A percentile compares a stretch with the other conserved stretches of the same genome.
Evolutionary conservation across 2,797 vertebrate genomes (phyloP).

Genomic region (Poeciliopsis infans): DNA sequence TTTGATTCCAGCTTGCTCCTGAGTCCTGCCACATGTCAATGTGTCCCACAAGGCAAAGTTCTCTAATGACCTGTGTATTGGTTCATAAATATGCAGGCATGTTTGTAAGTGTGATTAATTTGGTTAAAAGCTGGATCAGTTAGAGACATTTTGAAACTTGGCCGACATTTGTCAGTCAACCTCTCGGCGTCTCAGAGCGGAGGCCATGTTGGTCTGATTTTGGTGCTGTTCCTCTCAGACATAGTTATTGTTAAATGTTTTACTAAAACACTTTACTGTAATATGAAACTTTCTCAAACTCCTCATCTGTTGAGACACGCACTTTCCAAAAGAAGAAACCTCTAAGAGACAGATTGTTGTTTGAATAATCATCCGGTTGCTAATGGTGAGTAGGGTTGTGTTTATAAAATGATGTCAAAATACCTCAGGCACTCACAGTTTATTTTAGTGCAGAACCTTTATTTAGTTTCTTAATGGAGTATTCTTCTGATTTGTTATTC

Average conservation of each 20-base stretch:
- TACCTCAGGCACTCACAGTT: neutral
- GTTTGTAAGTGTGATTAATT: too few species aligned
- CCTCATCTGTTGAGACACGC: constrained; percentile 9
- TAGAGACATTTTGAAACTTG: too few species aligned
- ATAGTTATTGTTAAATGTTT: neutral
- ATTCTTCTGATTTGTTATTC: constrained; percentile 19
- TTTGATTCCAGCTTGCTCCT: too few species aligned
- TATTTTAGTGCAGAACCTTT: neutral
- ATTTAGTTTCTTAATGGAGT: constrained; percentile 24
- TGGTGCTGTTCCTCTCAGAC: neutral
- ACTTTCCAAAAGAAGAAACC: neutral
- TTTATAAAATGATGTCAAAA: neutral
- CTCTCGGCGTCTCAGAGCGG: neutral
- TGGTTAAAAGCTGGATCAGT: too few species aligned
- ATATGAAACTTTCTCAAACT: too few species aligned
- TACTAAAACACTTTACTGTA: neutral
- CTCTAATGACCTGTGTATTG: too few species aligned
- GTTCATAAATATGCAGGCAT: too few species aligned
- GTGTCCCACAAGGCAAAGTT: too few species aligned
- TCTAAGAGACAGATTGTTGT: neutral
- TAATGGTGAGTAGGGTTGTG: neutral
- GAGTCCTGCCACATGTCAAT: too few species aligned
- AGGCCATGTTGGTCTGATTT: neutral
- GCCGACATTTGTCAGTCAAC: neutral
- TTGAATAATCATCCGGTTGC: neutral